Conservation (phyloP, 64 coral and sea anemone species). For the Stichodactyla helianthus region DNA sequence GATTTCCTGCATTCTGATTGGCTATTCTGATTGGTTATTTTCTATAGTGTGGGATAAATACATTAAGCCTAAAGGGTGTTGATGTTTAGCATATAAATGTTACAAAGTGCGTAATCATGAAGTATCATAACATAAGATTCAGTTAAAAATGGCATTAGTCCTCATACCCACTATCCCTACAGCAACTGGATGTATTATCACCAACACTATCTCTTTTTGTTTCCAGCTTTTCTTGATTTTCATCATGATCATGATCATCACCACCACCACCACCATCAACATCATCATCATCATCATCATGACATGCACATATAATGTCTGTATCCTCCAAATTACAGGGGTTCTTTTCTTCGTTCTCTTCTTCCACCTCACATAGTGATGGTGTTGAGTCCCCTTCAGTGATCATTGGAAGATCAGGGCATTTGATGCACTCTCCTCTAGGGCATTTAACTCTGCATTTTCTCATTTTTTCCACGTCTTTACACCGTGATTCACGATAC, state of each 20-base stretch:
- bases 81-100: neutral
- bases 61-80: too few species aligned
- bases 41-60: too few species aligned
- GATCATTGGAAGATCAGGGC: constrained; percentile 7
- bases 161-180: neutral
- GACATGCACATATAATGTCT: neutral
- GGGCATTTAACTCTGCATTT: constrained; percentile 2
- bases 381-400: constrained; percentile 3
- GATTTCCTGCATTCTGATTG: too few species aligned
- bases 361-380: constrained; percentile 6
- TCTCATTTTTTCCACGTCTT: neutral
- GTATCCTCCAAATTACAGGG: neutral
- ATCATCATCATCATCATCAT: neutral
- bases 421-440: constrained; percentile 11
- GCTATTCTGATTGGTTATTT: too few species aligned
- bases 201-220: neutral
- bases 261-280: too few species aligned
- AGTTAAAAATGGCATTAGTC: neutral
- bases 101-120: too few species aligned
- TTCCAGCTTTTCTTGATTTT: neutral
- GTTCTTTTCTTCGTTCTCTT: neutral
- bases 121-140: too few species aligned
- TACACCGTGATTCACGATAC: neutral
- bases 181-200: neutral
- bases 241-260: neutral